These are phyloP conservation scores for Tapera naevia DNA, from an alignment of 2,797 vertebrate species.

Conservation along the genomic window DNA sequence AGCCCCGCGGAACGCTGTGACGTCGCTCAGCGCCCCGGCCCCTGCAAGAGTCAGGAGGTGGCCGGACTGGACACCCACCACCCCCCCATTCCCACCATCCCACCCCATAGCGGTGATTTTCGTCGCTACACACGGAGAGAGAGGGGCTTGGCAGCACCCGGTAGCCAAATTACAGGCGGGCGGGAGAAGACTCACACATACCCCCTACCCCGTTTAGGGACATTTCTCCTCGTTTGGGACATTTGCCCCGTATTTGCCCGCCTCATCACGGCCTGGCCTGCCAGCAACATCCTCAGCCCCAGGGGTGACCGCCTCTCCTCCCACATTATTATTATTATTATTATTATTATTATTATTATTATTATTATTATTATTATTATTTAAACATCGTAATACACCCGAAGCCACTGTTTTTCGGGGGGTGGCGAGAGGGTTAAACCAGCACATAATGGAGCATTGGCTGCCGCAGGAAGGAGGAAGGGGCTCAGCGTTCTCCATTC, in stretches of 20 bases:
- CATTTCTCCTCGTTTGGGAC: no score
- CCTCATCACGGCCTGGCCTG: no score
- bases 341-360: not conserved
- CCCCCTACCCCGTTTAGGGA: fast-evolving
- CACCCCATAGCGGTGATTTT: not conserved
- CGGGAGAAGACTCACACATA: not conserved
- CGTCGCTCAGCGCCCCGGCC: not conserved
- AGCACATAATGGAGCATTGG: not conserved
- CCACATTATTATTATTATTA: not conserved
- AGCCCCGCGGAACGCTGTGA: not conserved
- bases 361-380: not conserved
- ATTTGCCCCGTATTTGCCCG: no score
- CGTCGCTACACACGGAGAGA: no score
- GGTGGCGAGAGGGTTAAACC: not conserved
- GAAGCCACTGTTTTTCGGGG: not conserved
- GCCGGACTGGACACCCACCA: not conserved
- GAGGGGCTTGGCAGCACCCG: no score
- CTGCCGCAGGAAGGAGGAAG: conserved; percentile 31
- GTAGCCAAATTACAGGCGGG: not conserved
- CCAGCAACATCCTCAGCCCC: not conserved
- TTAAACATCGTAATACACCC: not conserved
- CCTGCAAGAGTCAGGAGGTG: not conserved
- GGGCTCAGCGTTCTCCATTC: not conserved
- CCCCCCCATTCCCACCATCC: not conserved
- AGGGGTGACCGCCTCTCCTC: not conserved